Conservation (phyloP, 2,888 invertebrate species). For the Caenorhabditis macrosperma region DNA sequence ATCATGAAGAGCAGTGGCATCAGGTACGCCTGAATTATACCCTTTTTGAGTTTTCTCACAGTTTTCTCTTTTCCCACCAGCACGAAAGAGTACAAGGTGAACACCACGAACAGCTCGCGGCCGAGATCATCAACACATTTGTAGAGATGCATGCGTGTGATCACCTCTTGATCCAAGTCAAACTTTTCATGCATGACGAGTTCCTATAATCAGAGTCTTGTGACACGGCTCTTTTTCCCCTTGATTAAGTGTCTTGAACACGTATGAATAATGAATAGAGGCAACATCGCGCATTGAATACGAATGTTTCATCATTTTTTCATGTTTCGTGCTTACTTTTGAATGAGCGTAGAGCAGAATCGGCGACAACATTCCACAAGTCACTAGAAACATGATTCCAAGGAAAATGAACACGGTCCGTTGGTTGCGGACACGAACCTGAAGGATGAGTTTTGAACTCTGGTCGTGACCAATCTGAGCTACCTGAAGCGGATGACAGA, state of each 20-base stretch:
- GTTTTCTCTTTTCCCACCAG: too few species aligned
- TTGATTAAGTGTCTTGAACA: conserved; percentile 8
- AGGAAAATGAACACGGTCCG: conserved; percentile 62
- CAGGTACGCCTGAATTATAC: conserved; percentile 68
- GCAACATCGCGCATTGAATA: neutral
- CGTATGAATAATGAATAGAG: conserved; percentile 13
- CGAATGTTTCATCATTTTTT: neutral
- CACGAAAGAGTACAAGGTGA: conserved; percentile 69
- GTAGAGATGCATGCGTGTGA: conserved; percentile 68
- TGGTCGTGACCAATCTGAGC: neutral
- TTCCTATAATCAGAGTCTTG: conserved; percentile 55
- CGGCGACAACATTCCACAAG: conserved; percentile 68
- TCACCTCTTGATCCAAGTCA: conserved; percentile 59
- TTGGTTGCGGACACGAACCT: conserved; percentile 64
- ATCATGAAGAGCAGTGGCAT: conserved; percentile 77
- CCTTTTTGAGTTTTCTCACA: conserved; percentile 12
- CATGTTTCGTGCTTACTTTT: conserved; percentile 52
- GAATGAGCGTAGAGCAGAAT: conserved; percentile 70
- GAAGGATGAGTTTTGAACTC: too few species aligned
- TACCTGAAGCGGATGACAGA: conserved; percentile 71
- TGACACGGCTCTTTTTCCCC: conserved; percentile 1
- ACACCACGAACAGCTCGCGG: conserved; percentile 64
- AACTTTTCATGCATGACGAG: conserved; percentile 66
- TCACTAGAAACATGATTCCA: conserved; percentile 62
- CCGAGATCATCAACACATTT: conserved; percentile 73